Evolutionary conservation across 1,140 invertebrate species (phyloP).

Genomic region (Neodiprion lecontei): DNA sequence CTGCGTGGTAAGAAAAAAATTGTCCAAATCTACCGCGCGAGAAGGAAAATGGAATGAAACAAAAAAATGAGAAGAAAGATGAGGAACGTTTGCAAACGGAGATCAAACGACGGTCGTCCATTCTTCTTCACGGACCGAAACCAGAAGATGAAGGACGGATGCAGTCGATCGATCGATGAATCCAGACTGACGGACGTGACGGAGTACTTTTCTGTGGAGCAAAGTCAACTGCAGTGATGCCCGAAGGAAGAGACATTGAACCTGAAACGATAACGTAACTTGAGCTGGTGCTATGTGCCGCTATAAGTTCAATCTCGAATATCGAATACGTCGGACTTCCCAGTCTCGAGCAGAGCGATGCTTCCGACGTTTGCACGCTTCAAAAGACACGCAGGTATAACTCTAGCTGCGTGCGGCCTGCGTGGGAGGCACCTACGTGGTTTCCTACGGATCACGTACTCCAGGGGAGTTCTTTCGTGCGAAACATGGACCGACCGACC

Average conservation of each 20-base stretch:
- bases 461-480: background rate
- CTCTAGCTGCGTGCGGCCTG: background rate
- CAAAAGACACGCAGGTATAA: background rate
- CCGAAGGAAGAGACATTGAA: constrained; percentile 21
- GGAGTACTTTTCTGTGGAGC: constrained; percentile 36
- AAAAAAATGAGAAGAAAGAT: too few relatives aligned
- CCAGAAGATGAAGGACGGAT: too few relatives aligned
- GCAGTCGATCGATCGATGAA: too few relatives aligned
- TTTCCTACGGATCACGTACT: constrained; percentile 7
- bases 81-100: too few relatives aligned
- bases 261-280: too few relatives aligned
- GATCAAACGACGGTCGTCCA: too few relatives aligned
- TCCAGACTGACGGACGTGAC: constrained; percentile 20
- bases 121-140: too few relatives aligned
- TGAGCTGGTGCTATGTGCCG: too few relatives aligned
- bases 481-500: background rate
- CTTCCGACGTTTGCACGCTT: background rate
- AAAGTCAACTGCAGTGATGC: constrained; percentile 29
- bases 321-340: background rate
- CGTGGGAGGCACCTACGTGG: background rate
- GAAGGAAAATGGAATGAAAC: too few relatives aligned
- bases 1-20: too few relatives aligned
- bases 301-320: too few relatives aligned
- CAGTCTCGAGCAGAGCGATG: background rate
- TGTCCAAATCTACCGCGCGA: too few relatives aligned